Evolutionary conservation across 2,797 vertebrate genomes (phyloP).

Genomic region (Alauda arvensis): DNA sequence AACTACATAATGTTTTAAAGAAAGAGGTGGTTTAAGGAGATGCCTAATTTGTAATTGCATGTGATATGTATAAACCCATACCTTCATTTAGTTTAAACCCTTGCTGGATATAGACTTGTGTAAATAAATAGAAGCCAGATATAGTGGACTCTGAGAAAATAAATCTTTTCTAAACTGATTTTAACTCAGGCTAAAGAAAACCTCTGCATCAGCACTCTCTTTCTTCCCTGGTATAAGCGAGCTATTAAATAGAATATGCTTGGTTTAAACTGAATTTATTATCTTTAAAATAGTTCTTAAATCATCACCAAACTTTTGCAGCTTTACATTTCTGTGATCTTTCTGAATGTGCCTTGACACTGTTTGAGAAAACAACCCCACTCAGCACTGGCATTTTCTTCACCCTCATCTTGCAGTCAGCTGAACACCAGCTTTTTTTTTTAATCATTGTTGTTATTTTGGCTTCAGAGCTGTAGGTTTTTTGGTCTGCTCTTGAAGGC

Average conservation of each 20-base stretch:
- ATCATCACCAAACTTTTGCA: background rate
- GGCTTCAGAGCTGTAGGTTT: background rate
- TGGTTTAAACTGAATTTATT: background rate
- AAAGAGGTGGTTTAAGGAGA: background rate
- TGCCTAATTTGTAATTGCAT: background rate
- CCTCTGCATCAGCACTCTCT: background rate
- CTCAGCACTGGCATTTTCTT: background rate
- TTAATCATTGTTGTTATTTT: background rate
- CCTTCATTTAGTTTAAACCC: constrained; percentile 12
- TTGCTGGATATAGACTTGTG: background rate
- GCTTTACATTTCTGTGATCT: background rate
- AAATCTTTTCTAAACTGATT: background rate
- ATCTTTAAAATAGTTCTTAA: background rate
- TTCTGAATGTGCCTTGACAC: background rate
- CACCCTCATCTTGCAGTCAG: background rate
- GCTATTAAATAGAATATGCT: background rate
- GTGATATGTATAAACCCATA: background rate
- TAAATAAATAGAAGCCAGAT: constrained; percentile 38
- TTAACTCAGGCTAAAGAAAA: constrained; percentile 8
- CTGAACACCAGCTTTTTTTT: background rate
- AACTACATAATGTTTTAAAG: background rate
- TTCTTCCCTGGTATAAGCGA: background rate
- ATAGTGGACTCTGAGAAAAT: constrained; percentile 8
- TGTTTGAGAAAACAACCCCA: background rate
- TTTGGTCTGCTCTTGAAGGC: background rate